Percentiles rank a stretch among this genome's conserved stretches.
phyloP scores from a whole-genome alignment of 2,113 vertebrate species.

The Lanius ludovicianus region DNA sequence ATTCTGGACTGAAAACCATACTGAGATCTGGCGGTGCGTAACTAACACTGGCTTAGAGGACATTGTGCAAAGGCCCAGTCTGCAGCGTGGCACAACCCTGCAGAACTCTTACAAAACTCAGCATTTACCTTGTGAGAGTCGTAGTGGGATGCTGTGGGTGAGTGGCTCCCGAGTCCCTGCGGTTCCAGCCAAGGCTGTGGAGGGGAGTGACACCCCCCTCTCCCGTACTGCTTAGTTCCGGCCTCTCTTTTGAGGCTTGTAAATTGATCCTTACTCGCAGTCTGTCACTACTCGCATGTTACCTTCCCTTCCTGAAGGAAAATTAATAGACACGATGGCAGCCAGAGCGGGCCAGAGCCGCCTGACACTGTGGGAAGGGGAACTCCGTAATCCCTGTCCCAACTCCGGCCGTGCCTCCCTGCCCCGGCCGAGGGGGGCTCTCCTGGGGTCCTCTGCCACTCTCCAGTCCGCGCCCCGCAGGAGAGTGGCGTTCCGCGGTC shows the following conservation, averaged over 20 bases:
- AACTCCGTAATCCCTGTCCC: fast-evolving
- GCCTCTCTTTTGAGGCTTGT: not conserved
- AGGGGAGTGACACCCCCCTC: not conserved
- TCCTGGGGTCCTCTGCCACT: fast-evolving
- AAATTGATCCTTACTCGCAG: fast-evolving
- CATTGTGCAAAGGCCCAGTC: not conserved
- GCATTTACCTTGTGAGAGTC: not conserved
- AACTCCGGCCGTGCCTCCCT: not conserved
- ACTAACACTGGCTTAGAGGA: not conserved
- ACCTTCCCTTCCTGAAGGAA: not conserved
- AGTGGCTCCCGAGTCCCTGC: fast-evolving
- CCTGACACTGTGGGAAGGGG: fast-evolving
- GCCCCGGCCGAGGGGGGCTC: not conserved
- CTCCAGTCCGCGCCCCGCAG: fast-evolving
- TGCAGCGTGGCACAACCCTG: not conserved
- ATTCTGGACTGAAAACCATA: not conserved
- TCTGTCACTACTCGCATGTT: fast-evolving
- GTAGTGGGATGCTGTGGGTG: fast-evolving
- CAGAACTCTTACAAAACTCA: fast-evolving
- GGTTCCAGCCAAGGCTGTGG: not conserved
- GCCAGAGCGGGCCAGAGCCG: not conserved
- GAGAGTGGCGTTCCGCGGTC: not conserved
- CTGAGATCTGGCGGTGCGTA: fast-evolving
- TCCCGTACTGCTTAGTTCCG: not conserved
- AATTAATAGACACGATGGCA: not conserved